These are phyloP conservation scores for Actinernus sp. DNA, from an alignment of 92 coral and sea anemone species.

Conservation along the genomic window DNA sequence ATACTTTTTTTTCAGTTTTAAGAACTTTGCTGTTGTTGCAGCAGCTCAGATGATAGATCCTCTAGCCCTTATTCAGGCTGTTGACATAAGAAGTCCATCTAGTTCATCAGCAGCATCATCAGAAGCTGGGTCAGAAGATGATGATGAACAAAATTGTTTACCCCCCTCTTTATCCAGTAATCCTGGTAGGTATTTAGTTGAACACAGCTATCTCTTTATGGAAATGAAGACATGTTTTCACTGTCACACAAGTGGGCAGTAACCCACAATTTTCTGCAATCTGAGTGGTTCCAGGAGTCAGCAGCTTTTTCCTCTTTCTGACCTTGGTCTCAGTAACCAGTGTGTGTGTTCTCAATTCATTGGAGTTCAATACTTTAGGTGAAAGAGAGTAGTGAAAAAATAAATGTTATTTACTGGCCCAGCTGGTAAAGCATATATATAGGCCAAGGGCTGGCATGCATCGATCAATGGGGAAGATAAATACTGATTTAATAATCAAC, in stretches of 20 bases:
- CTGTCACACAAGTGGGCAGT: background rate
- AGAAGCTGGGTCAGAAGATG: constrained; percentile 73
- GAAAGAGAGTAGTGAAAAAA: too few species aligned
- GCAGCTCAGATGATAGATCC: constrained; percentile 37
- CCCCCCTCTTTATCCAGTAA: constrained; percentile 4
- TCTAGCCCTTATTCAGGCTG: constrained; percentile 41
- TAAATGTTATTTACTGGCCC: too few species aligned
- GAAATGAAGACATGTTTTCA: background rate
- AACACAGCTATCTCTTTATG: background rate
- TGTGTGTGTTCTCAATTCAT: too few species aligned
- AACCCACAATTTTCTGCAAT: too few species aligned
- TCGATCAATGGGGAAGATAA: too few species aligned
- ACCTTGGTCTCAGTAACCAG: too few species aligned
- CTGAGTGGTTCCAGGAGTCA: too few species aligned
- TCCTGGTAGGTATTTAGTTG: constrained; percentile 1
- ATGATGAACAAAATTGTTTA: constrained; percentile 84
- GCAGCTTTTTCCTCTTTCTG: too few species aligned
- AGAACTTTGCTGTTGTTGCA: constrained; percentile 2
- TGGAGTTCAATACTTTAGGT: too few species aligned
- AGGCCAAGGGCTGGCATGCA: too few species aligned
- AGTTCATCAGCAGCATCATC: constrained; percentile 50
- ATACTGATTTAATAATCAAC: too few species aligned
- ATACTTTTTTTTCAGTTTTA: background rate
- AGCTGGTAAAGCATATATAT: too few species aligned
- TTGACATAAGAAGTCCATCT: constrained; percentile 55